Conservation (phyloP, 2,888 invertebrate species). For the Acheta domesticus region DNA sequence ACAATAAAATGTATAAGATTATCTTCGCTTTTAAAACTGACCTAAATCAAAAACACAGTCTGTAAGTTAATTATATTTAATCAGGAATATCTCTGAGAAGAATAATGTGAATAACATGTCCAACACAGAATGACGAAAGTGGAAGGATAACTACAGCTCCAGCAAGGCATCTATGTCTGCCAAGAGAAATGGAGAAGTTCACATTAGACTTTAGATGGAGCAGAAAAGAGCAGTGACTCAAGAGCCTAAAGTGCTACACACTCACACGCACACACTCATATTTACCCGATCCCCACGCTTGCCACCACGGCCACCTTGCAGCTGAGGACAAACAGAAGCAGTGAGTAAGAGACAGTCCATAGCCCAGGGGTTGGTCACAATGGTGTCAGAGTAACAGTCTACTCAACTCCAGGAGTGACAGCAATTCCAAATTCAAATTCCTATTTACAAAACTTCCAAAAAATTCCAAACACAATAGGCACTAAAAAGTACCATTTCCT, state of each 20-base stretch:
- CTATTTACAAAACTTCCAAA: background rate
- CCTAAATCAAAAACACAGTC: too few relatives aligned
- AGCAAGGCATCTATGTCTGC: background rate
- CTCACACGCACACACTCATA: background rate
- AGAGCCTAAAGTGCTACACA: background rate
- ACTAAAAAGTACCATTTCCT: background rate
- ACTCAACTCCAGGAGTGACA: background rate
- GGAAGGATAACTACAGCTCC: background rate
- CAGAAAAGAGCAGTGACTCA: background rate
- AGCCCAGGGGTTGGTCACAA: background rate
- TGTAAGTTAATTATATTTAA: too few relatives aligned
- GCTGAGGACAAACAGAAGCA: slow-evolving; percentile 7
- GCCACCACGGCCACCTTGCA: slow-evolving; percentile 2
- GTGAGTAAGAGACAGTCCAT: background rate
- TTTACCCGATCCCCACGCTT: background rate
- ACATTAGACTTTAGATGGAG: background rate
- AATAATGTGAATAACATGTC: too few relatives aligned
- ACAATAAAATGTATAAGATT: too few relatives aligned
- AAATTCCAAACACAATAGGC: background rate
- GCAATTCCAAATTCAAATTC: slow-evolving; percentile 18
- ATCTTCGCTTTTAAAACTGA: too few relatives aligned
- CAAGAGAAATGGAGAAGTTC: background rate
- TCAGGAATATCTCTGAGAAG: too few relatives aligned
- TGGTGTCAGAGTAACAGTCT: background rate
- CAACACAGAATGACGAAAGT: background rate